Evolutionary conservation across 2,888 invertebrate genomes (phyloP).

Genomic region (Heliconius ethilla): DNA sequence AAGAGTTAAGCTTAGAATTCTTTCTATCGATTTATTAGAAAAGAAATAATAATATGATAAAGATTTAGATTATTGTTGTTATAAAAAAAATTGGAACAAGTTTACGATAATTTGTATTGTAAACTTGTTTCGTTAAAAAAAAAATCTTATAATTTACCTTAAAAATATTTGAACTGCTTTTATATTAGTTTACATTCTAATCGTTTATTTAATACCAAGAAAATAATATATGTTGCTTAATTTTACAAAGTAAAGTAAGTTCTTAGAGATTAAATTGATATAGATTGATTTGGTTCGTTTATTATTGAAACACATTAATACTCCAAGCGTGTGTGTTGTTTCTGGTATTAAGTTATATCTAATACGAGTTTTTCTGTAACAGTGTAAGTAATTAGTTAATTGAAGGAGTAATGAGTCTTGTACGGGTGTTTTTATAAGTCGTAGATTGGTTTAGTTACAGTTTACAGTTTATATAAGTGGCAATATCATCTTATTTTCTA

Average conservation of each 20-base stretch:
- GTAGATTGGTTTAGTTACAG: neutral
- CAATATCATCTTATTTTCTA: too few species aligned
- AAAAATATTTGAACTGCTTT: too few species aligned
- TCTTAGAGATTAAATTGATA: too few species aligned
- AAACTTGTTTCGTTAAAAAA: too few species aligned
- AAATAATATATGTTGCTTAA: too few species aligned
- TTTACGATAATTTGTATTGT: too few species aligned
- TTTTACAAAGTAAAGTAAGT: too few species aligned
- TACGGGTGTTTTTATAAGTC: neutral
- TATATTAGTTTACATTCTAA: too few species aligned
- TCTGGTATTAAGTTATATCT: neutral
- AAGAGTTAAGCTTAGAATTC: conserved; percentile 1
- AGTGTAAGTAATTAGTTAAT: neutral
- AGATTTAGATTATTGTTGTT: neutral
- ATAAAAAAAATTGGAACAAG: too few species aligned
- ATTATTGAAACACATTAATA: neutral
- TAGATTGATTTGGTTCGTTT: neutral
- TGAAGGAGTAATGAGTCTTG: neutral
- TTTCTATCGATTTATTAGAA: conserved; percentile 1
- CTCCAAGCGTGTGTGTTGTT: neutral
- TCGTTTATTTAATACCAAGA: too few species aligned
- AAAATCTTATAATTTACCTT: too few species aligned
- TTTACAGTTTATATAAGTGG: too few species aligned
- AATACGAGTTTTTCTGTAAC: neutral
- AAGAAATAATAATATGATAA: neutral